A percentile compares a stretch with the other conserved stretches of the same genome.
Evolutionary conservation across 2,888 invertebrate species (phyloP).

Genomic region (Lepidocyrtinus sp.): DNA sequence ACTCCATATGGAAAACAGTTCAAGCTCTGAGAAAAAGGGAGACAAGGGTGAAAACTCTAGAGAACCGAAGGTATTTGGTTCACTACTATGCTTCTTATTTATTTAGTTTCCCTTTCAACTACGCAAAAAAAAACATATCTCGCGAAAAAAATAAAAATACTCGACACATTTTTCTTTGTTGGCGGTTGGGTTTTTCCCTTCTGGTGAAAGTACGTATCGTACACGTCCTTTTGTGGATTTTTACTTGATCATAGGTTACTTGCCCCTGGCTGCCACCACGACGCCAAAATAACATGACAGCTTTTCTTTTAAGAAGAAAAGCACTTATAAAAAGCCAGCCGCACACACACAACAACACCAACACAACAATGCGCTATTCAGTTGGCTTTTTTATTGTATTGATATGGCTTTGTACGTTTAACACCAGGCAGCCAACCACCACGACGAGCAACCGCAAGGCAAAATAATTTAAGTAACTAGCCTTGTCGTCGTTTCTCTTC

Average conservation of each 20-base stretch:
- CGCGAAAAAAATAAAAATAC: background rate
- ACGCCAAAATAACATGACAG: conserved; percentile 52
- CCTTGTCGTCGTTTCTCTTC: conserved; percentile 46
- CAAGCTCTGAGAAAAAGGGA: too few relatives aligned
- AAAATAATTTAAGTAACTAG: conserved; percentile 46
- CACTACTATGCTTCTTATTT: too few relatives aligned
- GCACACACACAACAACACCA: conserved; percentile 1
- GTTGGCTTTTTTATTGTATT: conserved; percentile 33
- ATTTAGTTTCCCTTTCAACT: background rate
- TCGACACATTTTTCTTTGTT: background rate
- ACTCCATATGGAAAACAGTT: too few relatives aligned
- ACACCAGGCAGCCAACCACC: background rate
- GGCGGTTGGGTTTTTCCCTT: background rate
- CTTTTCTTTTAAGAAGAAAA: conserved; percentile 22
- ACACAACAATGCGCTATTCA: conserved; percentile 24
- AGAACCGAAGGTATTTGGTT: too few relatives aligned
- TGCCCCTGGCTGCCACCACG: conserved; percentile 29
- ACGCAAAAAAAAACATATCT: background rate
- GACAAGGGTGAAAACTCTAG: too few relatives aligned
- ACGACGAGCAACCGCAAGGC: background rate
- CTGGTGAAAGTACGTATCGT: conserved; percentile 19
- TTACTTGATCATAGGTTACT: conserved; percentile 42
- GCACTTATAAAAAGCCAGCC: conserved; percentile 31
- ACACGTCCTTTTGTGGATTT: conserved; percentile 26
- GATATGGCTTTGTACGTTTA: conserved; percentile 13